A percentile compares a stretch with the other conserved stretches of the same genome.
Conservation (phyloP, 2,797 vertebrate species). For the Ceyx erithaca region DNA sequence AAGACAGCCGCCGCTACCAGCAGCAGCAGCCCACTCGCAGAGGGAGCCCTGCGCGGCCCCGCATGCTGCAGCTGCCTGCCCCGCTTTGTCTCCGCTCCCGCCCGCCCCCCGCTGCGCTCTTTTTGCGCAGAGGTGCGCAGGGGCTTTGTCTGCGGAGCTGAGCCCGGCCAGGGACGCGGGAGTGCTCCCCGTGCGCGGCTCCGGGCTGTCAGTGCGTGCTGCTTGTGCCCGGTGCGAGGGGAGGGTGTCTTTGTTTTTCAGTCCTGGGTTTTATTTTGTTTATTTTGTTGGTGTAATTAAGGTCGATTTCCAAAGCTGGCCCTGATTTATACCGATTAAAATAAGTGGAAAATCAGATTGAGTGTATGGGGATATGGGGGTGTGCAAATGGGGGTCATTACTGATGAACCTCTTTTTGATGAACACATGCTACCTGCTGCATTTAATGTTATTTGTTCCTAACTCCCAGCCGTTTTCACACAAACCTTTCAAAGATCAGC, state of each 20-base stretch:
- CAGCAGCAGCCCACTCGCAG: conserved; percentile 38
- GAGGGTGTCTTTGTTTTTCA: neutral
- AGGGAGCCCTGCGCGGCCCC: conserved; percentile 64
- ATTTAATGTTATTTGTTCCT: neutral
- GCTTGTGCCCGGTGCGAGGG: neutral
- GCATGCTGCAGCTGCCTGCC: conserved; percentile 28
- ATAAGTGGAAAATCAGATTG: neutral
- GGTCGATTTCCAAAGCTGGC: neutral
- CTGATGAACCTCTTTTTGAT: neutral
- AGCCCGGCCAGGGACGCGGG: neutral
- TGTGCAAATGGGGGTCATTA: neutral
- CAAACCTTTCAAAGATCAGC: neutral
- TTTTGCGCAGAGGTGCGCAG: neutral
- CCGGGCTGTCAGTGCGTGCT: neutral
- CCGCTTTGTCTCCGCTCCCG: conserved; percentile 31
- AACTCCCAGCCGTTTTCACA: neutral
- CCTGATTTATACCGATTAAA: neutral
- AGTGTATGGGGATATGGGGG: neutral
- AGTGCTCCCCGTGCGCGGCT: neutral
- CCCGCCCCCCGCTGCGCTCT: neutral
- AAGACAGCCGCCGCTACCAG: neutral
- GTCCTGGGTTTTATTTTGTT: neutral
- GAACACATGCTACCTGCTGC: conserved; percentile 13
- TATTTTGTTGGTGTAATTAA: neutral
- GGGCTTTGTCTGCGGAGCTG: neutral